A percentile compares a stretch with the other conserved stretches of the same genome.
phyloP scores from a whole-genome alignment of 1,140 invertebrate species.

The Pissodes strobi region DNA sequence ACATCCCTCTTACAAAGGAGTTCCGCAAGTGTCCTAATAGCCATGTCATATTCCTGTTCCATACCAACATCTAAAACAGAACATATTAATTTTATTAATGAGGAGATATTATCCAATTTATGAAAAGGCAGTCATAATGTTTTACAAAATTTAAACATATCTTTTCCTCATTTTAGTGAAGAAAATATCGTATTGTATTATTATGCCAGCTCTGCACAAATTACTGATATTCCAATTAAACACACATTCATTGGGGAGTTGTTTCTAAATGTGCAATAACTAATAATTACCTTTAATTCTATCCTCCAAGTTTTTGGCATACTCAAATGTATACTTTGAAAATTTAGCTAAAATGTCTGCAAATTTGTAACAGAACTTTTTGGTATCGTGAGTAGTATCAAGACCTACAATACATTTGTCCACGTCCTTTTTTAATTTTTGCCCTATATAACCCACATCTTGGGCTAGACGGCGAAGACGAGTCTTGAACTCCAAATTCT shows the following conservation, averaged over 20 bases:
- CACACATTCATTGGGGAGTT: too few species aligned
- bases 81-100: too few species aligned
- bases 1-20: not conserved
- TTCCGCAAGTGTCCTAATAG: not conserved
- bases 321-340: not conserved
- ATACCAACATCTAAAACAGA: not conserved
- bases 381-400: not conserved
- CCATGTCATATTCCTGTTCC: not conserved
- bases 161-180: too few species aligned
- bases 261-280: too few species aligned
- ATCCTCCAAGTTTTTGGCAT: not conserved
- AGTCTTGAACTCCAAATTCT: not conserved
- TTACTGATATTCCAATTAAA: too few species aligned
- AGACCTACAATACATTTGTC: not conserved
- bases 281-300: not conserved
- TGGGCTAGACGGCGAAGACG: not conserved
- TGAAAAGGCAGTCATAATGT: too few species aligned
- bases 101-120: too few species aligned
- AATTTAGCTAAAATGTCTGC: not conserved
- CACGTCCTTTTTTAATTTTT: not conserved
- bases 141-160: too few species aligned
- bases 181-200: too few species aligned
- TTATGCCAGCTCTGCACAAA: too few species aligned
- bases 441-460: constrained; percentile 1
- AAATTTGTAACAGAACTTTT: constrained; percentile 1